A percentile compares a stretch with the other conserved stretches of the same genome.
These are phyloP conservation scores for Ridgeia piscesae DNA, from an alignment of 1,140 invertebrate species.

Conservation along the genomic window DNA sequence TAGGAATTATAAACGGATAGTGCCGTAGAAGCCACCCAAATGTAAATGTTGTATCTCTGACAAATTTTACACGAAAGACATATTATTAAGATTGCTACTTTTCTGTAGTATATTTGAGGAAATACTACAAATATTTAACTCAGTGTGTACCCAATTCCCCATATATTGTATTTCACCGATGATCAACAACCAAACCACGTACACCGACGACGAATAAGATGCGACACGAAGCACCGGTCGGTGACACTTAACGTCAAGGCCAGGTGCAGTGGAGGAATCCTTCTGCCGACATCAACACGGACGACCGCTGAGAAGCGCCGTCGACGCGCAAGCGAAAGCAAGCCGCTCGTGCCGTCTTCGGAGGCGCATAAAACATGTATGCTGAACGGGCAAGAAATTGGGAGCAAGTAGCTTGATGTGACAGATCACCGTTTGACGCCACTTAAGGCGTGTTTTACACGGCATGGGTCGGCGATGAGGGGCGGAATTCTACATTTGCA, in stretches of 20 bases:
- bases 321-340: background rate
- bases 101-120: too few species aligned
- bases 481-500: background rate
- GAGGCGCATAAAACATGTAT: background rate
- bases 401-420: background rate
- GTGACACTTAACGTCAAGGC: background rate
- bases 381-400: background rate
- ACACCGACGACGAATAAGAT: too few species aligned
- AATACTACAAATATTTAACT: too few species aligned
- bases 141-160: too few species aligned
- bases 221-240: too few species aligned
- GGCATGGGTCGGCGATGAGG: background rate
- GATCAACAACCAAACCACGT: too few species aligned
- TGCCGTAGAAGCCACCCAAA: too few species aligned
- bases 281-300: background rate
- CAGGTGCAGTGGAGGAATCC: background rate
- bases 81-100: too few species aligned
- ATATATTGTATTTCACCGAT: too few species aligned
- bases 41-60: too few species aligned
- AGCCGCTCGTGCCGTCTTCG: background rate
- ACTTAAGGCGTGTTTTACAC: background rate
- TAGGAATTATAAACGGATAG: too few species aligned
- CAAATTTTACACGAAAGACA: too few species aligned
- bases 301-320: background rate
- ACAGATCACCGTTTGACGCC: background rate